Evolutionary conservation across 92 coral and sea anemone species (phyloP), one percentile per base, ranked within the genome.

Genomic region (Hydrozoanthus gracilis): DNA sequence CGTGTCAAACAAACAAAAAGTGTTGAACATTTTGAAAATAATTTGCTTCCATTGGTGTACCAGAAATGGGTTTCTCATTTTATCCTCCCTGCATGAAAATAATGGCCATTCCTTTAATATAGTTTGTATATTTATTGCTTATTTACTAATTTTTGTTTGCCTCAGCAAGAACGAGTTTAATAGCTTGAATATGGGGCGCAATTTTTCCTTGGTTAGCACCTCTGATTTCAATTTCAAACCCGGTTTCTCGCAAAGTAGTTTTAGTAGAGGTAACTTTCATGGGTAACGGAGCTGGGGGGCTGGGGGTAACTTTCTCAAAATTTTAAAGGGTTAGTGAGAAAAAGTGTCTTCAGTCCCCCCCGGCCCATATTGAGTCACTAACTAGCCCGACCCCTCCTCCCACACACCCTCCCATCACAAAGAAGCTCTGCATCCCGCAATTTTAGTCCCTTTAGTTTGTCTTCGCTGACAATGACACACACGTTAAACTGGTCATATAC

Each of bases 401-500:
- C 60, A 54, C 60, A 54, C 60, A 54, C 60, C 60, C 60, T 54
- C 60, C 60, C 60, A 54, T 54, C 60, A 54, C 60, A 54, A 54
- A 54, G 60, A 13, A 54, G 35, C 35, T 27, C 35, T 27, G 35
- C 35, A 27, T 27, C 35, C 35, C 35, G 35, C 35, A 64, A 64
- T 64, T 69, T 69, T 10, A 69, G 14, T 44, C 74, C 49, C 8
- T 69, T 69, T 12, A 27, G 49, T 4, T 69, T 69, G 10, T 69
- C 47, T 27, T 48, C 76, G 51, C 76, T 44, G 76, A 39, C 76
- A 15, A 39, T 71, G 76, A n/a, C 76, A 39, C 76, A 71, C 8
- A 71, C 44, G 76, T 71, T 71, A 7, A 5, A 71, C 76, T 71
- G 76, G 76, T 71, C 76, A 16, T 71, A 71, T 8, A 71, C 76